These are phyloP conservation scores for Drosophila formosana DNA, from an alignment of 2,888 invertebrate species.

Conservation along the genomic window DNA sequence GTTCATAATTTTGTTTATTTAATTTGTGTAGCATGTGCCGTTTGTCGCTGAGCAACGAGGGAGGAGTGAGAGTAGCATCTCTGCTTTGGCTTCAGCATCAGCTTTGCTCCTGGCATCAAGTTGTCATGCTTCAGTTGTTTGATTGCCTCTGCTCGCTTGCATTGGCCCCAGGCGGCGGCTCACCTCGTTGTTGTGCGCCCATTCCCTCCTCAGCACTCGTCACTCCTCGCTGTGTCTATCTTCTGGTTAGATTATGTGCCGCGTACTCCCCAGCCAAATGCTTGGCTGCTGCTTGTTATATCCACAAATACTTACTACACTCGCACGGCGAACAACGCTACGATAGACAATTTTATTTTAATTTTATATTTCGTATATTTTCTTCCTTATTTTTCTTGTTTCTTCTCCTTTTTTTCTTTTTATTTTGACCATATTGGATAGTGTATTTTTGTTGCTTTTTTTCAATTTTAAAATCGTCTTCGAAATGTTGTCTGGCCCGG, in stretches of 20 bases:
- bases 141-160: conserved; percentile 77
- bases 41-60: conserved; percentile 36
- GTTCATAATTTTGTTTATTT: conserved; percentile 79
- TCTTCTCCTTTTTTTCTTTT: conserved; percentile 11
- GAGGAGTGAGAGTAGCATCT: conserved; percentile 35
- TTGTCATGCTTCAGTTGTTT: conserved; percentile 79
- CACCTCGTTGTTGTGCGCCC: conserved; percentile 46
- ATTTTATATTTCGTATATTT: conserved; percentile 65
- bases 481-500: conserved; percentile 66
- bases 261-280: conserved; percentile 60
- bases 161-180: conserved; percentile 67
- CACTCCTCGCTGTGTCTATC: background rate
- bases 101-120: conserved; percentile 73
- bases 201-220: background rate
- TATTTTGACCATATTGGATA: conserved; percentile 22
- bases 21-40: conserved; percentile 79
- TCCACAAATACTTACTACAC: conserved; percentile 17
- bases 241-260: conserved; percentile 43
- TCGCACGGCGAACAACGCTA: conserved; percentile 22
- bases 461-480: conserved; percentile 79
- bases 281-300: conserved; percentile 52
- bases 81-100: conserved; percentile 37
- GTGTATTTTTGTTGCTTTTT: conserved; percentile 54
- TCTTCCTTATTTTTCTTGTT: conserved; percentile 9
- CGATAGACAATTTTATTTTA: conserved; percentile 73